Conservation (phyloP, 2,113 vertebrate species). For the Origma solitaria region DNA sequence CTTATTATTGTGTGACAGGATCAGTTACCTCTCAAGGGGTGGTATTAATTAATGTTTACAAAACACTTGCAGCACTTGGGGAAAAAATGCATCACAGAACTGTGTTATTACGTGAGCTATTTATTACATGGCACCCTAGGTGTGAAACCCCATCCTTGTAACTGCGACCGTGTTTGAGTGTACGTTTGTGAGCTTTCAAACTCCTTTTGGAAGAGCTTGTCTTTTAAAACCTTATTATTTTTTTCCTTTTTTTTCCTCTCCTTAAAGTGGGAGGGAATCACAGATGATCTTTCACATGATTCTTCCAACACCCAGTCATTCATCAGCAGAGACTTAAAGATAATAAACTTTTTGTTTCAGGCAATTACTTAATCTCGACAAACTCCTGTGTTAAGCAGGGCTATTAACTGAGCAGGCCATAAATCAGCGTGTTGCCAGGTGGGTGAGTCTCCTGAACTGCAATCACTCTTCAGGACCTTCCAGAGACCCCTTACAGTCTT, state of each 20-base stretch:
- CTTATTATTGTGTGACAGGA: neutral
- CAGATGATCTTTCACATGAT: slow-evolving; percentile 71
- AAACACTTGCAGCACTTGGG: neutral
- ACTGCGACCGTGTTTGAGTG: neutral
- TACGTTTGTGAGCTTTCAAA: neutral
- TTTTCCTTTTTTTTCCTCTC: neutral
- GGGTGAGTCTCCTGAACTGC: slow-evolving; percentile 80
- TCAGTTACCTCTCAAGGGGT: slow-evolving; percentile 1
- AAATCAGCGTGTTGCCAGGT: slow-evolving; percentile 82
- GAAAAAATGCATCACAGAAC: neutral
- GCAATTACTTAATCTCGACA: slow-evolving; percentile 89
- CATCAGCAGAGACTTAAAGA: slow-evolving; percentile 79
- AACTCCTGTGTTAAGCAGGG: slow-evolving; percentile 81
- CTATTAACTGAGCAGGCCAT: slow-evolving; percentile 81
- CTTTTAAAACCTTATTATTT: slow-evolving; percentile 31
- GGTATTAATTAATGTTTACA: slow-evolving; percentile 37
- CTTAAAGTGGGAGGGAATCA: slow-evolving; percentile 52
- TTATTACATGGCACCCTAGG: neutral
- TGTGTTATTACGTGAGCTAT: neutral
- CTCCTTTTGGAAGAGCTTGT: neutral
- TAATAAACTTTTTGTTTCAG: slow-evolving; percentile 84
- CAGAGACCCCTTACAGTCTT: slow-evolving; percentile 78
- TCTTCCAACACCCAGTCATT: slow-evolving; percentile 73
- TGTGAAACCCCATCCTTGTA: neutral
- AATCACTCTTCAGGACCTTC: slow-evolving; percentile 78